Conservation (phyloP, 2,797 vertebrate species). For the Parambassis ranga region DNA sequence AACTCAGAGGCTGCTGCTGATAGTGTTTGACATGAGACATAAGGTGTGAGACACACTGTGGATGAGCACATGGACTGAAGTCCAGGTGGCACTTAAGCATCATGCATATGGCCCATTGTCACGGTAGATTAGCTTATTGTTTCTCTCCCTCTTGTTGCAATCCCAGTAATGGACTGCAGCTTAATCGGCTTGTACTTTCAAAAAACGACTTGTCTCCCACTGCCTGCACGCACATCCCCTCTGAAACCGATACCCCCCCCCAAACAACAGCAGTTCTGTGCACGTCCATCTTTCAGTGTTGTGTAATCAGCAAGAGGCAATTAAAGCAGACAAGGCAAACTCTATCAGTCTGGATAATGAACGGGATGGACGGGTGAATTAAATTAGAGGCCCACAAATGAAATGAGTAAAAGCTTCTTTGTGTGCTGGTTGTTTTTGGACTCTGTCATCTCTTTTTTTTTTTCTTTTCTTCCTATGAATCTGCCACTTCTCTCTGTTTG, state of each 20-base stretch:
- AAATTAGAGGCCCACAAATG: not conserved
- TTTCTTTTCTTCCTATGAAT: not conserved
- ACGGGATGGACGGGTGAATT: not conserved
- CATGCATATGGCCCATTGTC: constrained; percentile 63
- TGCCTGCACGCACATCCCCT: constrained; percentile 18
- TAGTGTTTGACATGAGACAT: not conserved
- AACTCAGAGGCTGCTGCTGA: too few relatives aligned
- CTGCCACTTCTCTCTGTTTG: not conserved
- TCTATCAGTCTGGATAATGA: not conserved
- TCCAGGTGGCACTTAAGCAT: constrained; percentile 52
- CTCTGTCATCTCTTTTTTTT: not conserved
- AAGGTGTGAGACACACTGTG: not conserved
- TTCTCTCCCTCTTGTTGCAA: constrained; percentile 51
- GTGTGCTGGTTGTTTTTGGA: constrained; percentile 39
- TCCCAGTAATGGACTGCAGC: constrained; percentile 69
- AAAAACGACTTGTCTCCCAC: constrained; percentile 45
- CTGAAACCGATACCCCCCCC: constrained; percentile 51
- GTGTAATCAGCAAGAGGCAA: not conserved
- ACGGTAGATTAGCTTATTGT: constrained; percentile 53
- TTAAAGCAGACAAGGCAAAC: not conserved
- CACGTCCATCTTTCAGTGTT: not conserved
- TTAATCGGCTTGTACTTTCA: constrained; percentile 68
- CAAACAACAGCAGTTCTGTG: constrained; percentile 16
- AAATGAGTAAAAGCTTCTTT: not conserved
- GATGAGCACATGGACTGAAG: not conserved